Base-by-base conservation (phyloP, 35 echinoderm and acorn worm genomes). In the Eucidaris tribuloides region DNA sequence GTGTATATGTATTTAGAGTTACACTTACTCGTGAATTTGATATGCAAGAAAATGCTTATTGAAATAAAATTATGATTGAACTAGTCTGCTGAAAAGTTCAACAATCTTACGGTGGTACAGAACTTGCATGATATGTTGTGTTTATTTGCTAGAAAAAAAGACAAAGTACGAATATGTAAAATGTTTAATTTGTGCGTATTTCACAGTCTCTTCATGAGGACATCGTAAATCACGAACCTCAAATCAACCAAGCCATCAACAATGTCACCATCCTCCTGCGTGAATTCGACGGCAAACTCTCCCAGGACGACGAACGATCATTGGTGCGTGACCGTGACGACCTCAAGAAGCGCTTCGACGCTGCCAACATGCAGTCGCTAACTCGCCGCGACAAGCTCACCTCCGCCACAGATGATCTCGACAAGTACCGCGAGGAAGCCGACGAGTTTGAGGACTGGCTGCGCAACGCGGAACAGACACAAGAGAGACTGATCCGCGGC, bases 391-490 rank as follows among this genome's bases (percentile, higher is more conserved):
- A 99, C 79, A 93, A 90, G 82, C 87, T 99, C 11, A 87, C 77
- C 19, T 56, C 91, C 0, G 82, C 86, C 30, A 78, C 79, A 22
- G 96, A 99, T 7, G 96, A 99, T 72, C 72, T 99, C 58, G 82
- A 99, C 65, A 93, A 90, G 65, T 99, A 90, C 70, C 48, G 83
- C 1, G 96, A 99, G 49, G 96, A 99, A 40, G 89, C 90, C 68
- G 80, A 86, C 25, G 90, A 92, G 79, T 93, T 99, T 77, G 87
- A 90, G 43, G 90, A 93, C 17, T 99, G 96, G 96, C 55, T 99
- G 57, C 78, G 65, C 50, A 83, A 88, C 17, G 83, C 79, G 11
- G 96, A 99, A 54, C 39, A 81, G 59, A 88, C 42, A 2, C 63
- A 84, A 28, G 96, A 99, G 45, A 46, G 55, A 18, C 78, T 99